Percentiles rank a stretch among this genome's conserved stretches.
Evolutionary conservation across 64 coral and sea anemone species (phyloP).

Genomic region (Dendronephthya gigantea): DNA sequence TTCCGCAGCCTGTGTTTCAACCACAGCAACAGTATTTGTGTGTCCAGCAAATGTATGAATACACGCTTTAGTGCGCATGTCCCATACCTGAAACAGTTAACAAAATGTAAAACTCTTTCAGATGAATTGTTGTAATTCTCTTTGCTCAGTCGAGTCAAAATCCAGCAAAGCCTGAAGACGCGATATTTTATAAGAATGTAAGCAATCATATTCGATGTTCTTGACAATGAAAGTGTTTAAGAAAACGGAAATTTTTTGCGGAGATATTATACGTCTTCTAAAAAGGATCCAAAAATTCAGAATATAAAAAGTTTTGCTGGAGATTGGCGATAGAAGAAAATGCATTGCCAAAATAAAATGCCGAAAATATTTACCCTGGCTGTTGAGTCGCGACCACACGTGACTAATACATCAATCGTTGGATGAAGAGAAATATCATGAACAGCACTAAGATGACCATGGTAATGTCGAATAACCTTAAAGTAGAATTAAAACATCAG

Average conservation of each 20-base stretch:
- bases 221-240: too few relatives aligned
- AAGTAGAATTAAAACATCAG: neutral
- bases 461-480: constrained; percentile 91
- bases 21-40: constrained; percentile 79
- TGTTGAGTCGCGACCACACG: constrained; percentile 88
- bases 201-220: too few relatives aligned
- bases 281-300: too few relatives aligned
- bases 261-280: too few relatives aligned
- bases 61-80: constrained; percentile 97
- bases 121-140: too few relatives aligned
- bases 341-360: neutral
- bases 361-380: constrained; percentile 45
- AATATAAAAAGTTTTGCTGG: too few relatives aligned
- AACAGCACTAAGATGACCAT: constrained; percentile 94
- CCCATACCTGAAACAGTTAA: constrained; percentile 69
- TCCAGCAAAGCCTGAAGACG: too few relatives aligned
- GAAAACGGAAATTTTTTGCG: too few relatives aligned
- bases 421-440: constrained; percentile 74
- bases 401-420: constrained; percentile 88
- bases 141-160: too few relatives aligned
- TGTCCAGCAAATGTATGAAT: constrained; percentile 88
- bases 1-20: constrained; percentile 69
- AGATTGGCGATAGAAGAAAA: too few relatives aligned
- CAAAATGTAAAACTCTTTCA: too few relatives aligned
- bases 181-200: too few relatives aligned